Evolutionary conservation across 64 coral and sea anemone species (phyloP).

Genomic region (Hydrozoanthus tunicans): DNA sequence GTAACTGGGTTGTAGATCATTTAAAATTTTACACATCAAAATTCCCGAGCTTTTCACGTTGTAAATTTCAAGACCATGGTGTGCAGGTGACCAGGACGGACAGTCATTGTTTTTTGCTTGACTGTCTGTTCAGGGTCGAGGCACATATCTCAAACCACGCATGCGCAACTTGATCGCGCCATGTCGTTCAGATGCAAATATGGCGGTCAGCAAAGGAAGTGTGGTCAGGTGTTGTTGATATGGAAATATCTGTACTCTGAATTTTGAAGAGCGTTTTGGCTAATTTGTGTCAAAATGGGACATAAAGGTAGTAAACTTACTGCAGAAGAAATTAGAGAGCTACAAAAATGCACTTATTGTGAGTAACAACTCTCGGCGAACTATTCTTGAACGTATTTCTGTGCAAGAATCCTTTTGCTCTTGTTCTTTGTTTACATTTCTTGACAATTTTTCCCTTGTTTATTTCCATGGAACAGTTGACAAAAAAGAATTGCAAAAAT

Average conservation of each 20-base stretch:
- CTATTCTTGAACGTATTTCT: constrained; percentile 30
- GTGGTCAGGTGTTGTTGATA: constrained; percentile 55
- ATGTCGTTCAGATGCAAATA: constrained; percentile 39
- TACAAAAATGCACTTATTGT: constrained; percentile 96
- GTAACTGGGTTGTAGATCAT: no score
- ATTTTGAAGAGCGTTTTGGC: constrained; percentile 29
- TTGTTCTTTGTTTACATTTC: constrained; percentile 71
- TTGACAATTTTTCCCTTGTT: constrained; percentile 58
- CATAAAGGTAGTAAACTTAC: constrained; percentile 96
- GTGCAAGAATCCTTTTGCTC: constrained; percentile 21
- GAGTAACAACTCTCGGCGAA: constrained; percentile 51
- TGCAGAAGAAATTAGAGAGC: constrained; percentile 86
- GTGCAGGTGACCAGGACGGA: no score
- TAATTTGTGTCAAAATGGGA: constrained; percentile 68
- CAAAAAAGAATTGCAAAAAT: constrained; percentile 99
- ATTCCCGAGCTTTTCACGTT: no score
- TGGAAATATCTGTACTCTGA: constrained; percentile 63
- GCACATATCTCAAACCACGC: not conserved
- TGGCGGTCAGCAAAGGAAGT: constrained; percentile 45
- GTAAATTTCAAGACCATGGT: no score
- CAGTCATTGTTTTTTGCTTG: no score
- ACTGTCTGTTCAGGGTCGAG: no score
- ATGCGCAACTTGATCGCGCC: not conserved
- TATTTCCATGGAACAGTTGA: constrained; percentile 86
- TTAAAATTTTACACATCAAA: no score